phyloP scores from a whole-genome alignment of 37 sponge, comb jelly and placozoan genomes.

The Ianthella basta region DNA sequence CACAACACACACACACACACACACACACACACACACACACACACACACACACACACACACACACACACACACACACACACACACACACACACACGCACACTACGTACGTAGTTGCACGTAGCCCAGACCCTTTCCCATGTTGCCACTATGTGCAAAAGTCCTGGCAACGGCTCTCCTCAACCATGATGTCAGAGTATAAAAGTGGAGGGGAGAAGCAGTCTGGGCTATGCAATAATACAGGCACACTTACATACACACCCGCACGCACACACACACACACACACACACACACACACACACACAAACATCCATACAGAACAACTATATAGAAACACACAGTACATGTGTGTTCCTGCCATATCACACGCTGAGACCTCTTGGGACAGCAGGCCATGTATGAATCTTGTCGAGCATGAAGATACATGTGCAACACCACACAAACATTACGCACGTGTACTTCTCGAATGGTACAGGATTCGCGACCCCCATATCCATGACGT shows the following conservation, averaged over 20 bases:
- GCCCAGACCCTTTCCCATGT: too few species aligned
- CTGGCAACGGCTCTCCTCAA: too few species aligned
- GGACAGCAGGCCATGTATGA: neutral
- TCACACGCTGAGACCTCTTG: too few species aligned
- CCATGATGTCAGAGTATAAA: too few species aligned
- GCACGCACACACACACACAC: neutral
- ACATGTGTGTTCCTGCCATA: too few species aligned
- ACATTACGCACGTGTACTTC: neutral
- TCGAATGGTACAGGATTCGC: neutral
- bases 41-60: neutral
- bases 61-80: slow-evolving; percentile 12
- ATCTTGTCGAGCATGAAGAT: too few species aligned
- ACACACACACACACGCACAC: slow-evolving; percentile 18
- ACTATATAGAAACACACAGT: neutral
- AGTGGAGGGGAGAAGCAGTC: too few species aligned
- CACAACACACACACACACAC: too few species aligned
- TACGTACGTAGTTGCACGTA: too few species aligned
- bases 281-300: slow-evolving; percentile 17
- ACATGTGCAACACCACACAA: too few species aligned
- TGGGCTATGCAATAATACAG: too few species aligned
- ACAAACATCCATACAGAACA: neutral
- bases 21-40: slow-evolving; percentile 19
- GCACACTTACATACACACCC: slow-evolving; percentile 1
- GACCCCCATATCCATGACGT: neutral
- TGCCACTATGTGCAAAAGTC: too few species aligned